Evolutionary conservation across 2,113 vertebrate species (phyloP).

Genomic region (Podarcis muralis): DNA sequence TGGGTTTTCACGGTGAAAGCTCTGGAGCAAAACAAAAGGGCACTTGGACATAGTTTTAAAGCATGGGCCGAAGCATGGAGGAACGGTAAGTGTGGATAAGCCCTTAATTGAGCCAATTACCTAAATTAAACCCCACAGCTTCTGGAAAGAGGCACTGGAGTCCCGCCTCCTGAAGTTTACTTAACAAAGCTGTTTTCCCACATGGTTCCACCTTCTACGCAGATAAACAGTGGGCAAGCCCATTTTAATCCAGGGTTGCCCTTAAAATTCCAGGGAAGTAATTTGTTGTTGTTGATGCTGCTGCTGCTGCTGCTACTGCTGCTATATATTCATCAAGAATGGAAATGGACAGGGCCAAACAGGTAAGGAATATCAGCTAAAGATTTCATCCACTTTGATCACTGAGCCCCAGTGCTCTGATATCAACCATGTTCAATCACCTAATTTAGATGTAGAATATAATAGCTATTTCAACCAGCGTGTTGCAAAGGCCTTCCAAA

Average conservation of each 20-base stretch:
- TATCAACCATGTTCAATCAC: background rate
- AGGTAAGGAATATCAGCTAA: too few relatives aligned
- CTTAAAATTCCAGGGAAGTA: constrained; percentile 34
- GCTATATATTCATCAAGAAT: background rate
- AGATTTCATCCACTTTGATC: background rate
- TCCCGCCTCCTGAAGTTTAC: too few relatives aligned
- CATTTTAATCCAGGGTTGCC: constrained; percentile 12
- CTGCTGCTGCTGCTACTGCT: background rate
- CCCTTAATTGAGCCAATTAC: background rate
- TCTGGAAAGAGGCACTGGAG: background rate
- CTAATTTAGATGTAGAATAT: background rate
- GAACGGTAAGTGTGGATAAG: too few relatives aligned
- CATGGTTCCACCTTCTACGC: background rate
- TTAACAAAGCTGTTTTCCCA: background rate
- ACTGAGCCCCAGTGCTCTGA: background rate
- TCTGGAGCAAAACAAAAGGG: too few relatives aligned
- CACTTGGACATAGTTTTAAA: too few relatives aligned
- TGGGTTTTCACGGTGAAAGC: too few relatives aligned
- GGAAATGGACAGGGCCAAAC: background rate
- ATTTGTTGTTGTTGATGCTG: background rate
- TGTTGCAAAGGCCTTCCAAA: background rate
- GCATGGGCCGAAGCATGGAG: background rate
- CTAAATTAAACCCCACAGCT: background rate
- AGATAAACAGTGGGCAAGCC: background rate
- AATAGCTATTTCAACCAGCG: background rate